A percentile compares a stretch with the other conserved stretches of the same genome.
phyloP scores from a whole-genome alignment of 2,888 invertebrate genomes.

The Stomorhina lunata region DNA sequence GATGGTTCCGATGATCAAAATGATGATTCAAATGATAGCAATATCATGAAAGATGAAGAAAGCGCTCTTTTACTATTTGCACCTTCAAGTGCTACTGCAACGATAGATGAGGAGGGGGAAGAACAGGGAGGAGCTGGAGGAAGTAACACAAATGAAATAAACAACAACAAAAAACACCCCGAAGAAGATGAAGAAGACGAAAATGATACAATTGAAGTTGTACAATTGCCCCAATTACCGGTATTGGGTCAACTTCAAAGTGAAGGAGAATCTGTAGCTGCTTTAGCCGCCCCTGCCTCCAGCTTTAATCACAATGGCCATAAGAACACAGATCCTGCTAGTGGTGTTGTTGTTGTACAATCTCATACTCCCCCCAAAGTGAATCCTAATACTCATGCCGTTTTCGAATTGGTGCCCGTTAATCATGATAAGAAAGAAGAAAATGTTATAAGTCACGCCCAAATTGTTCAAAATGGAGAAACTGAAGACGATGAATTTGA shows the following conservation, averaged over 20 bases:
- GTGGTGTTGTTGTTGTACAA: constrained; percentile 72
- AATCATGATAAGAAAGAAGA: neutral
- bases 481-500: constrained; percentile 26
- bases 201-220: constrained; percentile 5
- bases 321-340: constrained; percentile 9
- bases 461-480: constrained; percentile 58
- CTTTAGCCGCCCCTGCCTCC: constrained; percentile 35
- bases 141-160: neutral
- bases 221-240: constrained; percentile 28
- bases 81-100: neutral
- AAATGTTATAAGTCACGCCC: too few relatives aligned
- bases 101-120: neutral
- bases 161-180: neutral
- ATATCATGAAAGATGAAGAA: neutral
- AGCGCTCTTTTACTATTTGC: constrained; percentile 1
- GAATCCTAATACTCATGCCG: constrained; percentile 75
- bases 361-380: constrained; percentile 73
- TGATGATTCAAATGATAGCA: constrained; percentile 28
- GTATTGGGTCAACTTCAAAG: constrained; percentile 34
- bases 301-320: neutral
- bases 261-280: constrained; percentile 58
- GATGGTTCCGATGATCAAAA: constrained; percentile 20
- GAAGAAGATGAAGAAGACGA: neutral
- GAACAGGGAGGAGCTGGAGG: neutral
- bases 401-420: constrained; percentile 73